Base-by-base conservation (phyloP, 2,888 invertebrate genomes). In the Homarus gammarus region DNA sequence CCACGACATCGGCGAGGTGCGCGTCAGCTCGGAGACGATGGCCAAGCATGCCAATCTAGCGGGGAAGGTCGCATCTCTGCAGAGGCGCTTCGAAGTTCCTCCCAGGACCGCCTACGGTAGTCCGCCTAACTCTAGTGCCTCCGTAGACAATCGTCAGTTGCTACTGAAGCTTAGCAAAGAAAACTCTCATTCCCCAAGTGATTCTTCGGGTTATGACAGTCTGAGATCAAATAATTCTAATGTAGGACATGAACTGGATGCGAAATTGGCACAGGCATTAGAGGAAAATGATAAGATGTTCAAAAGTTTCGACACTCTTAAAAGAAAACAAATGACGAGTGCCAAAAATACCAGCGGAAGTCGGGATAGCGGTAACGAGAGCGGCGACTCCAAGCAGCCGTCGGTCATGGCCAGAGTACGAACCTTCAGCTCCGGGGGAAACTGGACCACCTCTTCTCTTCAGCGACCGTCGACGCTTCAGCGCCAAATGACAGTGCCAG, bases 211-310 rank as follows among this genome's bases (percentile, higher is more conserved):
- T 31, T 88, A 91, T 49, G 88, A 91, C 61, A 90, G 87, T 68
- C 84, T 91, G 33, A 61, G 86, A 44, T 90, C 90, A 56, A 90
- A 91, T 79, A 87, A 84, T 56, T 85, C 87, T 40, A 91, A 85
- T 61, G 82, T 68, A 49, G 78, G 81, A 0, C 73, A 77, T 44
- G 91, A 91, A 79, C 82, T 90, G 68, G 91, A 91, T 51, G 89
- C 81, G n/a, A 85, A 87, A 40, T 56, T 91, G 38, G 91, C 91
- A 22, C 84, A 90, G 87, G 91, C 90, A 5, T 70, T 91, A 27
- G 91, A 90, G 70, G 91, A 91, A 82, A 91, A 91, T 70, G 90
- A 91, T 38, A 87, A 90, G 79, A 91, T 91, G 90, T 90, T 91
- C 70, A 90, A 85, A 78, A 90, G 87, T 73, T 90, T 91, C 38